Conservation (phyloP, 92 coral and sea anemone species). For the Zoanthus gigantus region DNA sequence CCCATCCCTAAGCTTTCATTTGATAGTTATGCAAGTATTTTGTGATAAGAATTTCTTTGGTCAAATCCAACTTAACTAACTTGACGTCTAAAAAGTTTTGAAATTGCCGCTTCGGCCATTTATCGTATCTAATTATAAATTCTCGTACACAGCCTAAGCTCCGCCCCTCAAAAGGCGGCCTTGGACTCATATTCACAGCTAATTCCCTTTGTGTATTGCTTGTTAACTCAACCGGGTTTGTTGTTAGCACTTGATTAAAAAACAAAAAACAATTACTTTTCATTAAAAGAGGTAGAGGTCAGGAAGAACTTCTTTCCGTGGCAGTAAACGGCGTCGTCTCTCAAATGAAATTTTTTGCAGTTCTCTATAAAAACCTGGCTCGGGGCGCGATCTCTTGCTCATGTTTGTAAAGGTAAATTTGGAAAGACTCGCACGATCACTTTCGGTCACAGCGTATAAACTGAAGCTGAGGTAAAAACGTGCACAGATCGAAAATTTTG, state of each 20-base stretch:
- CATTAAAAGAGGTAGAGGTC: not conserved
- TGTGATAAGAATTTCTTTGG: not conserved
- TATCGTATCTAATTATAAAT: not conserved
- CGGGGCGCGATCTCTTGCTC: not conserved
- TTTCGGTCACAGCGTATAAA: slow-evolving; percentile 8
- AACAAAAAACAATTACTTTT: not conserved
- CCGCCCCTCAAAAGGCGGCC: not conserved
- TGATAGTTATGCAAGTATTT: not conserved
- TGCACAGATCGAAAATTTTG: slow-evolving; percentile 14
- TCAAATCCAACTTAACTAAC: not conserved
- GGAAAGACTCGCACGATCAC: not conserved
- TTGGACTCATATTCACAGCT: not conserved
- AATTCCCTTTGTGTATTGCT: not conserved
- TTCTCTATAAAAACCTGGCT: not conserved
- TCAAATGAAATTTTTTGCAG: not conserved
- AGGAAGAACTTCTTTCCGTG: slow-evolving; percentile 1
- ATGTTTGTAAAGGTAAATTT: too few relatives aligned
- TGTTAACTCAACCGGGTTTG: not conserved
- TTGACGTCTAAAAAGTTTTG: not conserved
- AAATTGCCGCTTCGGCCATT: not conserved
- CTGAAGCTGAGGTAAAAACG: not conserved
- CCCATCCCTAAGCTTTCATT: not conserved
- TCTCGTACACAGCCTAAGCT: not conserved
- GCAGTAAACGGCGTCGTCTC: slow-evolving; percentile 6
- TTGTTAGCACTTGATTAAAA: not conserved